Base-by-base conservation (phyloP, 1,140 invertebrate genomes). In the Calephelis virginiensis region DNA sequence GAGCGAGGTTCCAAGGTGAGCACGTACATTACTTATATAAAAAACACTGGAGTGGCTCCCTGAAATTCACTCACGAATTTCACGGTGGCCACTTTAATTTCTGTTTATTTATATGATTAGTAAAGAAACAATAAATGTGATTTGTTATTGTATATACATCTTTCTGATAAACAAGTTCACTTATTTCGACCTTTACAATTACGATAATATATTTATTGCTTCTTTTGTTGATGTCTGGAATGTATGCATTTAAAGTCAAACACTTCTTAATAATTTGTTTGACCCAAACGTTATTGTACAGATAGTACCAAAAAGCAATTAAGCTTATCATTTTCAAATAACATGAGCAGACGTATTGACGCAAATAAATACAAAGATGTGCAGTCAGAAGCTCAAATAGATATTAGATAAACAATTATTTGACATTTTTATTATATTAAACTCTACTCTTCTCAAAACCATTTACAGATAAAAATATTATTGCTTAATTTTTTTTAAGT, bases 1-100 rank as follows among this genome's bases (percentile, higher is more conserved):
- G 98, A 99, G 93, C 94, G 98, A 78, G 98, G 98, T 88, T 99
- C 98, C 77, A 99, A 99, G 97, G 98, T 99, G 96, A 96, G 96
- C 73, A 56, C 67, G 45, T 64, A 68, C 56, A 64, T 69, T 64
- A 61, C 8, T 65, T 64, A 66, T 69, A 59, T 64, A 64, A 62
- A 67, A 48, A 67, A 48, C 49, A 72, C 8, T 50, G 53, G 74
- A 83, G 81, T 78, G 78, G 81, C 82, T 69, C 80, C 73, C 70
- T 85, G 78, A 87, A 86, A 89, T 85, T 76, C 71, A 70, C 61
- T 45, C 43, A 40, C 48, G 56, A 37, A 85, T 86, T 81, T 81
- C 76, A 80, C 63, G 77, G 78, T 75, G 78, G 80, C 78, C 71
- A 81, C 77, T 84, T 79, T 76, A 53, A 37, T 48, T 43, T 37